These are phyloP conservation scores for Caenorhabditis afra DNA, from an alignment of 2,888 invertebrate genomes.

Conservation along the genomic window DNA sequence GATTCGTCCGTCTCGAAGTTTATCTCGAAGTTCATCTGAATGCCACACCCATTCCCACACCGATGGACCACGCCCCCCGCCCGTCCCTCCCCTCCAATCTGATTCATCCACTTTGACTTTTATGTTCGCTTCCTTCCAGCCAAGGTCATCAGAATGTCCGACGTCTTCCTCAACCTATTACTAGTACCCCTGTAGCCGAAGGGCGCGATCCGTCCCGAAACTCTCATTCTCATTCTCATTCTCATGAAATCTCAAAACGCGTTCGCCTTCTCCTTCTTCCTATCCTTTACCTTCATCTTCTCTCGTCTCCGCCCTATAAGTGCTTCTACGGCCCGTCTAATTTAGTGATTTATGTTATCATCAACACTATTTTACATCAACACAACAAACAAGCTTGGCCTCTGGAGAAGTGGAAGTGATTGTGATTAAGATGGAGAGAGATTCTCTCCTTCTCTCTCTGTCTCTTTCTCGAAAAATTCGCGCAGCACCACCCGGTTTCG, in stretches of 20 bases:
- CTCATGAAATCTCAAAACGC: constrained; percentile 26
- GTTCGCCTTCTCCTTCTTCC: constrained; percentile 27
- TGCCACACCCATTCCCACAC: no score
- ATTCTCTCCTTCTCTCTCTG: constrained; percentile 6
- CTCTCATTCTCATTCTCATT: no score
- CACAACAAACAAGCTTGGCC: constrained; percentile 48
- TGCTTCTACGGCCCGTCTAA: constrained; percentile 6
- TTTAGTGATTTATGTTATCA: constrained; percentile 45
- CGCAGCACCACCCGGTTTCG: constrained; percentile 45
- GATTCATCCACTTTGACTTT: constrained; percentile 11
- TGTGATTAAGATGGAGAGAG: no score
- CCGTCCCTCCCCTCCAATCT: constrained; percentile 8
- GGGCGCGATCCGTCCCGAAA: no score
- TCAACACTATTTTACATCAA: constrained; percentile 33
- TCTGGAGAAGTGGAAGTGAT: no score
- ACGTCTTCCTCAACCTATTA: constrained; percentile 37
- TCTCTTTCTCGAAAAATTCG: background rate
- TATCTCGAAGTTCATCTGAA: constrained; percentile 9
- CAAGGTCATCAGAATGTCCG: constrained; percentile 38
- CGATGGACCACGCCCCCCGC: background rate
- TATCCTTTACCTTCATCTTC: constrained; percentile 18
- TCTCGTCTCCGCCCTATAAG: background rate
- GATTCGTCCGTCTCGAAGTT: background rate
- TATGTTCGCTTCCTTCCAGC: constrained; percentile 41
- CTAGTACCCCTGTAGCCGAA: constrained; percentile 9